Conservation (phyloP, 1,140 invertebrate species). For the Arion vulgaris region DNA sequence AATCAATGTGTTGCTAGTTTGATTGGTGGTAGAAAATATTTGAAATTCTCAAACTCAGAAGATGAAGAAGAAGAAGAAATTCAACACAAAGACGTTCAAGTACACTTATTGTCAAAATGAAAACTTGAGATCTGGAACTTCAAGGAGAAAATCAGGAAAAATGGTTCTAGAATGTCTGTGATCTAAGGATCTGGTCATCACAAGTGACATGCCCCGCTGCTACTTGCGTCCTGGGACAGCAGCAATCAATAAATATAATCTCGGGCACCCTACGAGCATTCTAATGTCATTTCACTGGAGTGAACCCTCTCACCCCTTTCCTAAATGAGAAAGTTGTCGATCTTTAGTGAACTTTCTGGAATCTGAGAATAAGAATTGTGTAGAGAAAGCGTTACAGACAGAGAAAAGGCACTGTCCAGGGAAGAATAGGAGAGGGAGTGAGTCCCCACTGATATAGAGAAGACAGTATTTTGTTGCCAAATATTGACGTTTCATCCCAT, state of each 20-base stretch:
- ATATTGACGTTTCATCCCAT: slow-evolving; percentile 33
- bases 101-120: too few relatives aligned
- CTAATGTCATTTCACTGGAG: slow-evolving; percentile 46
- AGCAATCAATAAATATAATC: slow-evolving; percentile 37
- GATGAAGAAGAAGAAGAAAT: not conserved
- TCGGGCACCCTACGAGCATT: slow-evolving; percentile 14
- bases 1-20: not conserved
- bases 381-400: not conserved
- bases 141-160: not conserved
- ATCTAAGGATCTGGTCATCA: not conserved
- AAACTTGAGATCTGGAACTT: not conserved
- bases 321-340: slow-evolving; percentile 28
- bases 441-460: too few relatives aligned
- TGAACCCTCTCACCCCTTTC: too few relatives aligned
- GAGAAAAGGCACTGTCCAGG: not conserved
- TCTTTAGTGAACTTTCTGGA: slow-evolving; percentile 14
- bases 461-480: slow-evolving; percentile 39
- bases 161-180: not conserved
- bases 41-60: not conserved
- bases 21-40: not conserved
- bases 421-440: too few relatives aligned
- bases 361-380: not conserved
- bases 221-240: not conserved
- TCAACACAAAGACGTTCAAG: not conserved
- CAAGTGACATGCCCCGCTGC: not conserved